Base-by-base conservation (phyloP, 2,888 invertebrate species). In the Cremastobaeus sp. region DNA sequence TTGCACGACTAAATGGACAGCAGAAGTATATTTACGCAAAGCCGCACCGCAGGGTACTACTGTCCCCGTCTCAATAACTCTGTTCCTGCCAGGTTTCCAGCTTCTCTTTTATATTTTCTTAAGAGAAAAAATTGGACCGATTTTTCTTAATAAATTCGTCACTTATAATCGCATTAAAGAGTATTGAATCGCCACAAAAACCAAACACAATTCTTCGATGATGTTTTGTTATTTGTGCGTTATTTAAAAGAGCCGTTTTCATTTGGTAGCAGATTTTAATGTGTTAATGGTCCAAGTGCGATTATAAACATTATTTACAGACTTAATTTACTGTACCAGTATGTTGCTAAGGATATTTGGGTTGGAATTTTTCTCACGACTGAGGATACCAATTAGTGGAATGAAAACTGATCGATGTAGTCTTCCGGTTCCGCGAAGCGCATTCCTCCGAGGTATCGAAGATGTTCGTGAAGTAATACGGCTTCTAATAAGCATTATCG, bases 401-500 rank as follows among this genome's bases (percentile, higher is more conserved):
- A 35, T 37, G 20, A 45, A 11, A 47, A 47, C 21, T 54, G 43
- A 34, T 21, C 43, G 25, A 35, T n/a, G 6, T 14, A 50, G 57
- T 32, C 54, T 69, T 69, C 69, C 60, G 54, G 47, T 69, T 69
- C 60, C 60, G 60, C 35, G 39, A 54, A 32, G 39, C 18, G 39
- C 69, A 69, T 69, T 54, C 69, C 69, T 69, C 20, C 8, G 11
- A 69, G 47, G 54, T 47, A 69, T 54, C 34, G 39, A 57, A 48
- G 32, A 48, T 18, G 28, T 59, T 34, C 14, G 25, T 43, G 47
- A 55, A 48, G 30, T 28, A 48, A 18, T 50, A 69, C 8, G 68
- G 68, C 59, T 69, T 69, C 68, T 69, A 59, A 59, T 50, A 69
- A 69, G 68, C 45, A 69, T 52, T 48, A 68, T 50, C 68, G 68